A percentile compares a stretch with the other conserved stretches of the same genome.
Conservation (phyloP, 2,113 vertebrate genomes). For the Motacilla tschutschensis region DNA sequence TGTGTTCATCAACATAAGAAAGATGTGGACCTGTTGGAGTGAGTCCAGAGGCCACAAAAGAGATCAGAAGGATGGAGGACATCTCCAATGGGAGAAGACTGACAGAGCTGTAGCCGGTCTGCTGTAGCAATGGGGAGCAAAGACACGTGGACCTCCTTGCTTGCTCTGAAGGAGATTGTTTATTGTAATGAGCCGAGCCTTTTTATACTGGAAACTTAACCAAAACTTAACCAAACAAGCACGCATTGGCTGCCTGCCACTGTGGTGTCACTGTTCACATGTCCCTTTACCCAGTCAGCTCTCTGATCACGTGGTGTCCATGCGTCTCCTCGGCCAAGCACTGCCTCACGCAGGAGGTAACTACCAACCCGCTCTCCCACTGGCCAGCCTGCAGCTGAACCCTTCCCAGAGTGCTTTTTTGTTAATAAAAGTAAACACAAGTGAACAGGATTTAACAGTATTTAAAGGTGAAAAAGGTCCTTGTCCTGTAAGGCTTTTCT, state of each 20-base stretch:
- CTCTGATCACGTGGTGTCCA: not conserved
- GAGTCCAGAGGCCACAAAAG: not conserved
- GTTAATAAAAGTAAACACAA: not conserved
- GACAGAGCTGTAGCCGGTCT: not conserved
- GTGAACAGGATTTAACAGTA: not conserved
- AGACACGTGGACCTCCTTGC: not conserved
- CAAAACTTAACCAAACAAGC: not conserved
- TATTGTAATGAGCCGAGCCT: rapidly evolving
- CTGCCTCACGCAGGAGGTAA: rapidly evolving
- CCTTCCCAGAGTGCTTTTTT: not conserved
- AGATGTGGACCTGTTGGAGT: not conserved
- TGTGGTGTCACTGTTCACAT: not conserved
- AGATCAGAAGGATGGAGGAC: not conserved
- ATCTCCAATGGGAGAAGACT: not conserved
- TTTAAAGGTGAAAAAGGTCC: not conserved
- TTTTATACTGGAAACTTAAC: not conserved
- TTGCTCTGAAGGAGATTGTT: not conserved
- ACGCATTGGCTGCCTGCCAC: rapidly evolving
- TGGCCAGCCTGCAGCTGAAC: too few relatives aligned
- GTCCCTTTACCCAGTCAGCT: not conserved
- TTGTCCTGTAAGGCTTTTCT: not conserved
- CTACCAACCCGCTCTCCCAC: rapidly evolving
- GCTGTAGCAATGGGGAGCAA: not conserved
- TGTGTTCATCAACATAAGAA: not conserved
- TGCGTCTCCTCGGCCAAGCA: rapidly evolving